These are phyloP conservation scores for Larimichthys polyactis DNA, from an alignment of 2,113 vertebrate species.

Conservation along the genomic window DNA sequence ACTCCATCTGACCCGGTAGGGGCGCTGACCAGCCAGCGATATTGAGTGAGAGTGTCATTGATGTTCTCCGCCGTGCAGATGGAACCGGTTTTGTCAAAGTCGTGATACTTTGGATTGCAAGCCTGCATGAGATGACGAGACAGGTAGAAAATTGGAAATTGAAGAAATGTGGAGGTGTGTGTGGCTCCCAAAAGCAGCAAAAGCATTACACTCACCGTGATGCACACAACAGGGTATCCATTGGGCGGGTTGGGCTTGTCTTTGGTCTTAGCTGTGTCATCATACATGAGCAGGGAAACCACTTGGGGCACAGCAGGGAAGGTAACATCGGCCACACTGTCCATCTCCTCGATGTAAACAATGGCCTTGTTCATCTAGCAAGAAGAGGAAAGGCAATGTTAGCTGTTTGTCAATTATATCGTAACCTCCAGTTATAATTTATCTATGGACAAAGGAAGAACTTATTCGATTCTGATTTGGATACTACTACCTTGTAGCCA, in stretches of 20 bases:
- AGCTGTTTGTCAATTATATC: not conserved
- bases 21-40: slow-evolving; percentile 88
- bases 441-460: too few relatives aligned
- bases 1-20: slow-evolving; percentile 86
- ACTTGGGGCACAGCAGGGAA: slow-evolving; percentile 87
- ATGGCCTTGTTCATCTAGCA: slow-evolving; percentile 87
- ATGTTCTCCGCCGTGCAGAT: slow-evolving; percentile 88
- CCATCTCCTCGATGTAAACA: slow-evolving; percentile 89
- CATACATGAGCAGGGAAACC: slow-evolving; percentile 85
- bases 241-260: slow-evolving; percentile 80
- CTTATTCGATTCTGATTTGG: not conserved
- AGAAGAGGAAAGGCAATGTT: not conserved
- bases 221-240: slow-evolving; percentile 86
- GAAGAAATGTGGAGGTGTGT: not conserved
- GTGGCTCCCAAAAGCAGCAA: not conserved
- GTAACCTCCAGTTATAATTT: too few relatives aligned
- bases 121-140: slow-evolving; percentile 70
- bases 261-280: slow-evolving; percentile 80
- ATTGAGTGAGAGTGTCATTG: slow-evolving; percentile 88
- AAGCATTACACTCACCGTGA: slow-evolving; percentile 75
- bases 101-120: slow-evolving; percentile 88
- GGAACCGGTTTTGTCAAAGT: slow-evolving; percentile 89
- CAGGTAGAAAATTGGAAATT: not conserved
- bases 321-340: slow-evolving; percentile 86
- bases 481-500: not conserved